Conservation (phyloP, 2,113 vertebrate species). For the Thalassarche chlororhynchos region DNA sequence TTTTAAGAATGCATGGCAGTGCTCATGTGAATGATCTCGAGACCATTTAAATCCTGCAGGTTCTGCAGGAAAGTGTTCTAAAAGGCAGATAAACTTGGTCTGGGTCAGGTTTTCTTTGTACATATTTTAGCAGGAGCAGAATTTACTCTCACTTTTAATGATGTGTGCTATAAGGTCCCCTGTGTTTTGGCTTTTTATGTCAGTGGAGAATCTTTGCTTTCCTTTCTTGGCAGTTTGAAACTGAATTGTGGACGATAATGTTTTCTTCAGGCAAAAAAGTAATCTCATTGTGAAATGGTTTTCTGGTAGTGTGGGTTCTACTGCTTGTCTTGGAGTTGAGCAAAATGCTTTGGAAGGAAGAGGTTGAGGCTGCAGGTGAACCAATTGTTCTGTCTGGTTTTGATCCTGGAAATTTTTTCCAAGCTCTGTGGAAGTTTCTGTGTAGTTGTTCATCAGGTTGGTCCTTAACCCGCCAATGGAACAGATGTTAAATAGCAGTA, state of each 20-base stretch:
- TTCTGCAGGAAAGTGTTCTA: background rate
- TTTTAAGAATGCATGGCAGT: background rate
- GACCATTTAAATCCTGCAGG: background rate
- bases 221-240: background rate
- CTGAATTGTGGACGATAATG: rapidly evolving
- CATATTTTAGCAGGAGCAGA: background rate
- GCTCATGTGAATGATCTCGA: rapidly evolving
- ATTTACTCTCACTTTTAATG: background rate
- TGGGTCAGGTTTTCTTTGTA: background rate
- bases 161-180: background rate
- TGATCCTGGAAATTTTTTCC: background rate
- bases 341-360: background rate
- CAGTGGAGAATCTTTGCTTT: background rate
- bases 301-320: background rate
- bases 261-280: background rate
- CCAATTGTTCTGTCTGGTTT: background rate
- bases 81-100: background rate
- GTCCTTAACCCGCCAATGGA: background rate
- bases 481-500: background rate
- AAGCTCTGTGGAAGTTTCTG: background rate
- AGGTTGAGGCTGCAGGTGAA: background rate
- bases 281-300: background rate
- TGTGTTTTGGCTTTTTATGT: background rate
- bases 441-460: background rate
- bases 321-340: background rate